Base-by-base conservation (phyloP, 2,113 vertebrate genomes). In the Bombycilla garrulus region DNA sequence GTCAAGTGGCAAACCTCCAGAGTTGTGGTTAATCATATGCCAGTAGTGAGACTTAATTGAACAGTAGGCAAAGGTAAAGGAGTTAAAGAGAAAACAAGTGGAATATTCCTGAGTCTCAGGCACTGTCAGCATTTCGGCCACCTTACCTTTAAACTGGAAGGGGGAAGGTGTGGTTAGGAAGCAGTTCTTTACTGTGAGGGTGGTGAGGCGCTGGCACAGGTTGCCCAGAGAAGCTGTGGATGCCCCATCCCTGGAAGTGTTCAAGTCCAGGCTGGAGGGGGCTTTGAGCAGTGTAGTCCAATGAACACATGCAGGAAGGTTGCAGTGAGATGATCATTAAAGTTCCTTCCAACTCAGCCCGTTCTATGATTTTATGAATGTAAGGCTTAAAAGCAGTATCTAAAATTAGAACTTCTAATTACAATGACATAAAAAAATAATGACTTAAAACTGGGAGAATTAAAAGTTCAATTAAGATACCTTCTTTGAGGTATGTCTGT, bases 371-470 rank as follows among this genome's bases (percentile, higher is more conserved):
- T 76, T 69, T 56, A 36, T 83, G 42, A 60, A 69, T 45, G 4
- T 54, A 50, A 58, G 40, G 11, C 72, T 92, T 90, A 47, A 31
- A 69, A 73, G 54, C 50, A 44, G 2, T 80, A 53, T 33, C 71
- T 94, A 58, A 77, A 94, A 64, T 85, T 65, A 94, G 25, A 90
- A 69, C 38, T 80, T 82, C 9, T 58, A 88, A 83, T 95, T 94
- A 85, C 8, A 42, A 17, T 74, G 79, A 29, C n/a, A 45, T 80
- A 35, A 1, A 61, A 76, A 94, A 92, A 53, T 78, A 90, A 73
- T 65, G 10, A 28, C 22, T 92, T 71, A 31, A 64, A 26, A 82
- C 36, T 51, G 26, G 19, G 51, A 89, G 26, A 89, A 91, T 84
- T 66, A 56, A 54, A 92, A 74, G n/a, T 64, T 67, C 29, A 86